Base-by-base conservation (phyloP, 1,140 invertebrate genomes). In the Drosophila funebris region DNA sequence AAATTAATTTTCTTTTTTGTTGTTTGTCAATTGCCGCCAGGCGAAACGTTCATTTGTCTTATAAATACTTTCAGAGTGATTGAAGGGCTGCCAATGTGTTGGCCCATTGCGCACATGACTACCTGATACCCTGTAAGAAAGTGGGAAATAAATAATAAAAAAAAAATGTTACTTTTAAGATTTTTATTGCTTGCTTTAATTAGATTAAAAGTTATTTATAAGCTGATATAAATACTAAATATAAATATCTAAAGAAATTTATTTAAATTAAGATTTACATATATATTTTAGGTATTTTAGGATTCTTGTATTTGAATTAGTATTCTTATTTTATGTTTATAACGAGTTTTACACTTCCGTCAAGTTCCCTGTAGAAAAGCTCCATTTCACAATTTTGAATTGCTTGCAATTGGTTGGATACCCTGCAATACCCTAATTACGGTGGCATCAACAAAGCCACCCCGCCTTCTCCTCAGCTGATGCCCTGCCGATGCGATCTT, bases 71-170 rank as follows among this genome's bases (percentile, higher is more conserved):
- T 14, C 7, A 39, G 36, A 52, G 22, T 52, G 46, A 20, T 54
- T 54, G 43, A 58, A 58, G 31, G 27, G 31, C 31, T 67, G 63
- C 63, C 63, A 67, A 67, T 53, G 7, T 43, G 31, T n/a, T 24
- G 20, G 20, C 4, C 43, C 24, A 22, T 20, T 37, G 0, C 0
- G 9, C 4, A 20, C 2, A n/a, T 24, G 24, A 29, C 60, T 52
- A 11, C 0, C 3, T 4, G 29, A 54, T 53, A 64, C 61, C 36
- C 61, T 64, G 16, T 43, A 56, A n/a, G 39, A 29, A 43, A 60
- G 11, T n/a, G n/a, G n/a, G n/a, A 11, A 11, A 46, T 13, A 46
- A 24, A 46, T 11, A 27, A 27, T 6, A 48, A 13, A 24, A 4
- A 22, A n/a, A 22, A 22, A 43, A 18, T 27, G 24, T 27, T 27